A percentile compares a stretch with the other conserved stretches of the same genome.
Evolutionary conservation across 2,113 vertebrate species (phyloP).

Genomic region (Hemiprocne comata): DNA sequence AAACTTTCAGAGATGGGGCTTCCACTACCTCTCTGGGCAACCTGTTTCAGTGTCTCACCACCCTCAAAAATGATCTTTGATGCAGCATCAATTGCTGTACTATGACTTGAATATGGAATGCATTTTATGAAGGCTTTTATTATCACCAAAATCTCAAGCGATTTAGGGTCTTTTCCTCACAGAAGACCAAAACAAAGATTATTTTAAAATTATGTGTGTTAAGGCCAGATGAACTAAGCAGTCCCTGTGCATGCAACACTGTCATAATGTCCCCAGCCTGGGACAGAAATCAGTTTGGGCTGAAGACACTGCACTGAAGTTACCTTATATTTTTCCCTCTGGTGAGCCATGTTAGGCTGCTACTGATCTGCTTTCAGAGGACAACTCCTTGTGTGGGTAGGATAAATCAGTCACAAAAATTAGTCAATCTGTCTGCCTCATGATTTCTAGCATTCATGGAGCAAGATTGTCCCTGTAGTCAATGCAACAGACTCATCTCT

Average conservation of each 20-base stretch:
- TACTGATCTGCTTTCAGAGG: not conserved
- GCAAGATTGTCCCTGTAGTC: not conserved
- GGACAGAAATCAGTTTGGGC: not conserved
- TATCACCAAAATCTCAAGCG: not conserved
- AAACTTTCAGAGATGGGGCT: too few species aligned
- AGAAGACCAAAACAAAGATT: not conserved
- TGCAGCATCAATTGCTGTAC: not conserved
- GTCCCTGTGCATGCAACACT: not conserved
- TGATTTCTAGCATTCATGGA: not conserved
- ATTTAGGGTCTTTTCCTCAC: not conserved
- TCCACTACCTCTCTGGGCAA: too few species aligned
- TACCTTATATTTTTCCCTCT: not conserved
- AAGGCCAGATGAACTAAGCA: not conserved
- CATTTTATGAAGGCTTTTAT: not conserved
- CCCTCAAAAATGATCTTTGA: not conserved
- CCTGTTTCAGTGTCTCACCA: too few species aligned
- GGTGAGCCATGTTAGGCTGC: not conserved
- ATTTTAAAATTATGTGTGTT: not conserved
- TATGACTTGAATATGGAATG: not conserved
- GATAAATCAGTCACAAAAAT: not conserved
- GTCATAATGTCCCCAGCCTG: not conserved
- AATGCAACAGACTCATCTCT: not conserved
- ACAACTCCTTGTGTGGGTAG: not conserved
- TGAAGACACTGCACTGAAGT: not conserved
- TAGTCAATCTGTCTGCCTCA: not conserved